Evolutionary conservation across 1,140 invertebrate genomes (phyloP), one percentile per base, ranked within the genome.

Genomic region (Harlomillsia oculata): DNA sequence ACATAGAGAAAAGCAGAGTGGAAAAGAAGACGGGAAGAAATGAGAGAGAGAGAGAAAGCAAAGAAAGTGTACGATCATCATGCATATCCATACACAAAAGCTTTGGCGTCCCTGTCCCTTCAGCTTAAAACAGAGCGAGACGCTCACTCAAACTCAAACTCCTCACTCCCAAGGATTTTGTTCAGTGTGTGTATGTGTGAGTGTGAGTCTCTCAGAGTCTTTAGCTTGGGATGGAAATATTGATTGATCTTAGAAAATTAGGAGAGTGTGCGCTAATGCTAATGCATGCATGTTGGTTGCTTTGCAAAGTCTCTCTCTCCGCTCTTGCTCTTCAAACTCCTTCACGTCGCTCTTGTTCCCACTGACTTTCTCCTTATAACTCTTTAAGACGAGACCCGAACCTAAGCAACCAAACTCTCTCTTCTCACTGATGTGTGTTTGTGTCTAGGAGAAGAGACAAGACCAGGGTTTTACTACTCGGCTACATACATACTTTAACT

Each of bases 161-260:
- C 30, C 14, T 8, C 6, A 34, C 6, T 34, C 6, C 14, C 6
- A 8, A 34, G 6, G 30, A 8, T 8, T 34, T 8, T 34, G 32
- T 50, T 50, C 20, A 23, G 32, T 37, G 32, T 50, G 48, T 50
- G 21, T 45, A 16, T 37, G 18, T 37, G 18, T 50, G 37, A 34
- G 32, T 34, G 8, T n/a, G 8, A 34, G 32, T 48, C 45, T 30
- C n/a, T 29, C 44, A 48, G 45, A 48, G 28, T 48, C 45, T 30
- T 48, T 48, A 28, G 30, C 45, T 48, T 50, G 34, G 48, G 34
- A 37, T 37, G 48, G 34, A 25, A 50, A 50, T 56, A 56, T 56
- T 56, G 54, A 56, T 56, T 56, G 54, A 56, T 56, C 45, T 56
- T 56, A 56, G 54, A 56, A 56, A 56, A 56, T 56, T 56, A 56